Percentiles rank a stretch among this genome's conserved stretches.
Conservation (phyloP, 2,888 invertebrate genomes). For the Oligia strigilis region DNA sequence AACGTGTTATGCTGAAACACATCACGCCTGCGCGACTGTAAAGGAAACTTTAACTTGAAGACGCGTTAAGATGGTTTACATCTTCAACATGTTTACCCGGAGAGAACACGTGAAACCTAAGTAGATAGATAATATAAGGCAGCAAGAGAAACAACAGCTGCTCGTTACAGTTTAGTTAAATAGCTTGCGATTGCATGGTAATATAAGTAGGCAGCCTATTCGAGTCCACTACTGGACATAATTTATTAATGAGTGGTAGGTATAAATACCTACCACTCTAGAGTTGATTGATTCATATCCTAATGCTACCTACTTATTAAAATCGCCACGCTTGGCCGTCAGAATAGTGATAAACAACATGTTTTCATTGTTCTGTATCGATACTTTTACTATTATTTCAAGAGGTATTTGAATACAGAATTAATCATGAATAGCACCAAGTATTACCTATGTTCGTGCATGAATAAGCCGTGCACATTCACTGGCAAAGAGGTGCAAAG, state of each 20-base stretch:
- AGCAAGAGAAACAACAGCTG: background rate
- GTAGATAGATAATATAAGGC: too few relatives aligned
- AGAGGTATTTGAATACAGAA: background rate
- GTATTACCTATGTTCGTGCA: background rate
- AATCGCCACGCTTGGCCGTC: background rate
- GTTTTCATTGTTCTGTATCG: background rate
- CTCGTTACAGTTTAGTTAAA: background rate
- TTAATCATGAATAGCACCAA: background rate
- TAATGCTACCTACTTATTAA: background rate
- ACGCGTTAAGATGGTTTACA: background rate
- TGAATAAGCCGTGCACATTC: background rate
- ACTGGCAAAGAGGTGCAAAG: constrained; percentile 30
- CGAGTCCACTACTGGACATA: background rate
- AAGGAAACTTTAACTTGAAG: constrained; percentile 11
- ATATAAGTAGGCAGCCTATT: background rate
- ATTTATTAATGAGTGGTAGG: too few relatives aligned
- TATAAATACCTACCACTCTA: background rate
- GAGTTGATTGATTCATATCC: background rate
- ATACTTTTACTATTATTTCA: background rate
- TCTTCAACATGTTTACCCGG: background rate
- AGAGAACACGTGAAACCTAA: background rate
- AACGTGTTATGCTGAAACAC: constrained; percentile 4
- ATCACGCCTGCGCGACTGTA: background rate
- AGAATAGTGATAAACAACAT: background rate
- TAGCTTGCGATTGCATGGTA: background rate